Base-by-base conservation (phyloP, 2,888 invertebrate species). In the Digitonthophagus gazella region DNA sequence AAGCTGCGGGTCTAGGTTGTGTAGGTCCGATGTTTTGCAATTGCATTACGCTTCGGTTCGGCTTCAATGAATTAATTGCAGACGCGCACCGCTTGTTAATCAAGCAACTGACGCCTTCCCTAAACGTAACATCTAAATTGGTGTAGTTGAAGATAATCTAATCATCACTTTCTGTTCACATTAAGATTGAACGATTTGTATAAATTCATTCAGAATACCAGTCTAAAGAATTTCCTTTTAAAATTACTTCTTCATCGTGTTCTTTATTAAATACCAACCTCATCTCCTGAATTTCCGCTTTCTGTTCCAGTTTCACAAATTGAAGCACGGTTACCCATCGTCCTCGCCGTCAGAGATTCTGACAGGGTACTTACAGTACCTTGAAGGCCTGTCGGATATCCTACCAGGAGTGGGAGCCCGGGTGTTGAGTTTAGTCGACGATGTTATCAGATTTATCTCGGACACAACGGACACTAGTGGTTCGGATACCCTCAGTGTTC, bases 331-430 rank as follows among this genome's bases (percentile, higher is more conserved):
- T 2, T 91, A 89, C 76, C 87, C 88, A 15, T 87, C 87, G 80
- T 84, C 83, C n/a, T 85, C 86, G 15, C 86, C 88, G 0, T 84
- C 87, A 0, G 81, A 84, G 71, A 86, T 89, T 1, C 84, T 89
- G 11, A 83, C 82, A 2, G 85, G 86, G 61, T 87, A 89, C 74
- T 85, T 86, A 67, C 82, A 85, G 0, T 86, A 87, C 22, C 80
- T 91, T 4, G 83, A 83, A 0, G 83, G 84, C 0, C 82, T 86
- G 3, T 70, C 75, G 20, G 81, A 84, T 5, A 80, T 84, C 0
- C 83, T 86, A 73, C 90, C 91, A 0, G 91, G 91, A 0, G 90
- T 89, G 76, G 91, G 90, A 0, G 88, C 88, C 71, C 83, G 87
- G 15, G 85, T 91, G 0, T 79, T 91, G 11, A 80, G 81, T 58